Evolutionary conservation across 1,140 invertebrate genomes (phyloP).

Genomic region (Cecropterus lyciades): DNA sequence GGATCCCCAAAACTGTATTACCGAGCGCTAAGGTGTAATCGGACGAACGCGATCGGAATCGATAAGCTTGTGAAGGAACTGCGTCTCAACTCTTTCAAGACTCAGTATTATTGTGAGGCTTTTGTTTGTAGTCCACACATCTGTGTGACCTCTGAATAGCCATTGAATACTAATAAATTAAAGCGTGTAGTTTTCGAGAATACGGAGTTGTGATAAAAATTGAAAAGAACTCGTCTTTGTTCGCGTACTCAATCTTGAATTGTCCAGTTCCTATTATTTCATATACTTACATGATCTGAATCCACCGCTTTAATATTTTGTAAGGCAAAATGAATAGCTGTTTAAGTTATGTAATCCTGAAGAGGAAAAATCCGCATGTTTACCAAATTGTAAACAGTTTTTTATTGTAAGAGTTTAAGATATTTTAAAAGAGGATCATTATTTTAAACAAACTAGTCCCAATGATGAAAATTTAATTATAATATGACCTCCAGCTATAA

Average conservation of each 20-base stretch:
- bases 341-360: too few species aligned
- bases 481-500: too few species aligned
- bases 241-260: conserved; percentile 16
- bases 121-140: conserved; percentile 71
- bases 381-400: not conserved
- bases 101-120: conserved; percentile 65
- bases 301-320: not conserved
- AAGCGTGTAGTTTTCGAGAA: conserved; percentile 34
- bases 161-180: conserved; percentile 56
- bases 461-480: too few species aligned
- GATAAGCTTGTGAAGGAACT: conserved; percentile 57
- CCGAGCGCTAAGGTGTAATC: conserved; percentile 30
- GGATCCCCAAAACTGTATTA: conserved; percentile 41
- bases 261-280: not conserved
- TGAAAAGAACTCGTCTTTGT: conserved; percentile 22
- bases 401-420: too few species aligned
- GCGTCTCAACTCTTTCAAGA: conserved; percentile 66
- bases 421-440: too few species aligned
- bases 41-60: conserved; percentile 2
- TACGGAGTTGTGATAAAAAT: conserved; percentile 34
- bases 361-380: not conserved
- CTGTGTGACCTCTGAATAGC: conserved; percentile 75
- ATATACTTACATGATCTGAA: not conserved
- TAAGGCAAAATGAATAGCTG: too few species aligned
- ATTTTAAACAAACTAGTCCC: too few species aligned